A percentile compares a stretch with the other conserved stretches of the same genome.
These are phyloP conservation scores for Xestia ashworthii DNA, from an alignment of 2,888 invertebrate genomes.

Conservation along the genomic window DNA sequence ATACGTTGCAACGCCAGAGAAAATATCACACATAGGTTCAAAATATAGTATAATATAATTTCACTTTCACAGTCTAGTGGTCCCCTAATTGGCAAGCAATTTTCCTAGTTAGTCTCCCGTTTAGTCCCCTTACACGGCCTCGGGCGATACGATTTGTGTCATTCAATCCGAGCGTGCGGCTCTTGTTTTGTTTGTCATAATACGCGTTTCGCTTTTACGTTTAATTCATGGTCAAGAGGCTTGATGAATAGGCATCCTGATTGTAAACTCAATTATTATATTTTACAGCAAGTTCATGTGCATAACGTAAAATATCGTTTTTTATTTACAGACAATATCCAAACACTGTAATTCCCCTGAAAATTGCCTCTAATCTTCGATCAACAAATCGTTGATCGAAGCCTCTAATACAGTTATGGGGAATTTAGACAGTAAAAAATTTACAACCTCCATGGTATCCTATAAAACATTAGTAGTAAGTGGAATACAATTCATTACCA, in stretches of 20 bases:
- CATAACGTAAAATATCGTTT: not conserved
- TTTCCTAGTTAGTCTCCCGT: not conserved
- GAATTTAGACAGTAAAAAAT: not conserved
- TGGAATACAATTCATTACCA: constrained; percentile 1
- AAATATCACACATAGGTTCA: constrained; percentile 3
- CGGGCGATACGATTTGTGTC: not conserved
- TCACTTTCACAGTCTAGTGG: not conserved
- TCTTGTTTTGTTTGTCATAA: not conserved
- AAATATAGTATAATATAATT: not conserved
- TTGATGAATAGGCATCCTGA: not conserved
- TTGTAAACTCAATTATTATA: not conserved
- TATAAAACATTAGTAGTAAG: not conserved
- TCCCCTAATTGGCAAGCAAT: not conserved
- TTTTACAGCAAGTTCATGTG: not conserved
- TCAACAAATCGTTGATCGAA: too few species aligned
- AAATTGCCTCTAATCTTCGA: too few species aligned
- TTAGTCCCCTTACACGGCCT: not conserved
- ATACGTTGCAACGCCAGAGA: not conserved
- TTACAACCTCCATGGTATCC: not conserved
- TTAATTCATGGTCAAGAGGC: not conserved
- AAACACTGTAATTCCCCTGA: not conserved
- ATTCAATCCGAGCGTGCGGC: too few species aligned
- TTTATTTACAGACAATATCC: not conserved
- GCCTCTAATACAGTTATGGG: not conserved
- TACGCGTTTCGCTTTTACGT: not conserved